phyloP scores from a whole-genome alignment of 2,113 vertebrate species.

The Progne subis region DNA sequence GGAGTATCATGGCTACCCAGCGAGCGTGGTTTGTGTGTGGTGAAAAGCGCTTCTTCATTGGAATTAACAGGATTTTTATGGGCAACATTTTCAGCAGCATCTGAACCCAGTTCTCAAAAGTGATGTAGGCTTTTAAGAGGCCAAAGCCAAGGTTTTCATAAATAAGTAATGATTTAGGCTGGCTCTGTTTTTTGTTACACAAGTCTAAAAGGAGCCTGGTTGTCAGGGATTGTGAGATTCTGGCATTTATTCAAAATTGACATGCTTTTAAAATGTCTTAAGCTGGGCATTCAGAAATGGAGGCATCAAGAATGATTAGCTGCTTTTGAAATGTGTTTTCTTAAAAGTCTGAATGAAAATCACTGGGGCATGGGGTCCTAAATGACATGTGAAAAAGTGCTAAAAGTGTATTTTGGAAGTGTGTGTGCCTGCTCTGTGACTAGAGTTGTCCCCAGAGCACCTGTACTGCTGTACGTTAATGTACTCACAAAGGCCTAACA shows the following conservation, averaged over 20 bases:
- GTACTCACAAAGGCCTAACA: neutral
- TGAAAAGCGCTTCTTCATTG: neutral
- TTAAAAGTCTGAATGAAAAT: conserved; percentile 18
- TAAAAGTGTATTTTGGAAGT: conserved; percentile 21
- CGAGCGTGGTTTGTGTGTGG: neutral
- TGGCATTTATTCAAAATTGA: conserved; percentile 46
- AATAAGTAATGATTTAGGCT: conserved; percentile 61
- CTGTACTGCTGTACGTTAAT: neutral
- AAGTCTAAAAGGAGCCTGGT: conserved; percentile 34
- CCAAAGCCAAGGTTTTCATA: conserved; percentile 44
- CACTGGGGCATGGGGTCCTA: neutral
- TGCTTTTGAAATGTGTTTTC: conserved; percentile 7
- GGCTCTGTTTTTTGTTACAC: conserved; percentile 43
- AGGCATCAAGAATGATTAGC: conserved; percentile 10
- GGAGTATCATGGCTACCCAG: neutral
- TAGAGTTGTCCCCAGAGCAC: neutral
- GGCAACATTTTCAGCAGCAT: neutral
- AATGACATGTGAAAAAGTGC: neutral
- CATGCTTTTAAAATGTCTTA: conserved; percentile 51
- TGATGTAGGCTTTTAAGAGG: conserved; percentile 61
- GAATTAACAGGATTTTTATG: conserved; percentile 17
- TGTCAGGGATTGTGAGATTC: conserved; percentile 32
- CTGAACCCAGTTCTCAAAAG: conserved; percentile 47
- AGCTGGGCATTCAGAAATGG: conserved; percentile 8
- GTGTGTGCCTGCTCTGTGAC: neutral